Evolutionary conservation across 1,140 invertebrate species (phyloP).

Genomic region (Caenorhabditis briggsae): DNA sequence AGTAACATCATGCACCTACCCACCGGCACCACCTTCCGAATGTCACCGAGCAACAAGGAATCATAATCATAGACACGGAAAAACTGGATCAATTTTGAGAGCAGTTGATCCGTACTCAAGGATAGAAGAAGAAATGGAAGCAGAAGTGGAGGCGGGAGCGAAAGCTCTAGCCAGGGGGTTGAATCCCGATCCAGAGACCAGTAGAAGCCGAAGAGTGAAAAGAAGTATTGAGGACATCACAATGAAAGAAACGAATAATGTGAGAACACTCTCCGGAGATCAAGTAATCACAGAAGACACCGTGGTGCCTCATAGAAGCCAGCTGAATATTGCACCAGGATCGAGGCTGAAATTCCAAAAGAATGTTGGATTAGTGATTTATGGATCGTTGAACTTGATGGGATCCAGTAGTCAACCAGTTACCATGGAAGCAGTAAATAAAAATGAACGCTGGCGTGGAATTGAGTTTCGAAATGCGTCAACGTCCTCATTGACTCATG

Average conservation of each 20-base stretch:
- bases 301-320: constrained; percentile 29
- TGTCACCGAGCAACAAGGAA: constrained; percentile 14
- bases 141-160: constrained; percentile 3
- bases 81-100: constrained; percentile 30
- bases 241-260: neutral
- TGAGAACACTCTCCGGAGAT: neutral
- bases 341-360: neutral
- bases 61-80: constrained; percentile 25
- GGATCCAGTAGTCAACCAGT: constrained; percentile 27
- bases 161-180: constrained; percentile 14
- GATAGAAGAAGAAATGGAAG: constrained; percentile 15
- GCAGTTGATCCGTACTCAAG: constrained; percentile 25
- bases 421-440: neutral
- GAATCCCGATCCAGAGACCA: neutral
- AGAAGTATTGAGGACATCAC: constrained; percentile 6
- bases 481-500: neutral
- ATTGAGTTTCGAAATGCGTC: constrained; percentile 43
- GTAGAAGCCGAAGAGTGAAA: constrained; percentile 7
- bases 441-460: neutral
- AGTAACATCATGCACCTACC: constrained; percentile 43
- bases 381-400: constrained; percentile 45
- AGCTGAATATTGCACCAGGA: constrained; percentile 18
- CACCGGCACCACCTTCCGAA: constrained; percentile 44
- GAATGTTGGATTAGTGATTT: constrained; percentile 18
- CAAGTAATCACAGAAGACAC: constrained; percentile 32